phyloP scores from a whole-genome alignment of 2,888 invertebrate species.

The Callosobruchus maculatus region DNA sequence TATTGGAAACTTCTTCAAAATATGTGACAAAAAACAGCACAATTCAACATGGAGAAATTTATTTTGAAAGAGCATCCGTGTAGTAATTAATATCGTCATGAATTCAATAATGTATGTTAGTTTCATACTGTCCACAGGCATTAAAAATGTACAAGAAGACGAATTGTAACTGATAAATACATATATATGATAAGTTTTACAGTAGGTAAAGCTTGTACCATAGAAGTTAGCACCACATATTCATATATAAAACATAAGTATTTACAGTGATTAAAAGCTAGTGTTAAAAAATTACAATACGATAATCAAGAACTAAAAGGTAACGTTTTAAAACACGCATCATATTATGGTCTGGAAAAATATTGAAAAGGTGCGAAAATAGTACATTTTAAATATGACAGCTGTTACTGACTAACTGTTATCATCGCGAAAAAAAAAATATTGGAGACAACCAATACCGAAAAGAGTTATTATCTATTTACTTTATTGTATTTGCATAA shows the following conservation, averaged over 20 bases:
- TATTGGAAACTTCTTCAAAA: neutral
- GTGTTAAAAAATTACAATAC: neutral
- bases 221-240: neutral
- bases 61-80: neutral
- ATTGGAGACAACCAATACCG: no score
- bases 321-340: neutral
- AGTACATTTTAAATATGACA: no score
- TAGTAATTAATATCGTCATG: neutral
- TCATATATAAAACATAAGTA: neutral
- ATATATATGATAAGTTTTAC: neutral
- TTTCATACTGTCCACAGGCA: neutral
- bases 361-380: no score
- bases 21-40: neutral
- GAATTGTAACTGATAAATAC: no score
- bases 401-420: no score
- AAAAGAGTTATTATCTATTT: no score
- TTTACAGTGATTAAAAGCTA: neutral
- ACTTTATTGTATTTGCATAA: no score
- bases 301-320: neutral
- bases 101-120: no score
- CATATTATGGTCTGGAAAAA: neutral
- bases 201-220: neutral
- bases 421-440: no score
- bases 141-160: neutral
- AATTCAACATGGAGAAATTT: neutral